Percentiles rank a stretch among this genome's conserved stretches.
Evolutionary conservation across 2,888 invertebrate species (phyloP).

Genomic region (Autographa gamma): DNA sequence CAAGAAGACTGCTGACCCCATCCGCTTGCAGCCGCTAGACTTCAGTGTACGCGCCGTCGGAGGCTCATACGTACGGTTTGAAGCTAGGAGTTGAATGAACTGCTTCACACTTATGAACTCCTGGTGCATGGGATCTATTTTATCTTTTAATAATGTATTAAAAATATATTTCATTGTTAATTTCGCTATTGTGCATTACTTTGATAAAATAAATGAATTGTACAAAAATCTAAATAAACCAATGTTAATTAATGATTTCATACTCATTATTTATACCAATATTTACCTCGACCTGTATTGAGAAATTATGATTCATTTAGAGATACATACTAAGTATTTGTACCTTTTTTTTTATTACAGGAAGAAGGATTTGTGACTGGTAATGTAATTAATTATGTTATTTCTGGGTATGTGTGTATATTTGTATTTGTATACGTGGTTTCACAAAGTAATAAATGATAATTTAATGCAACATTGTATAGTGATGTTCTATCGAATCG

Average conservation of each 20-base stretch:
- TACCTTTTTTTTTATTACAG: too few relatives aligned
- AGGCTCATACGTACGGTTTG: constrained; percentile 69
- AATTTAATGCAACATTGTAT: constrained; percentile 35
- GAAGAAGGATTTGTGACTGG: too few relatives aligned
- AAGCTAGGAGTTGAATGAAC: constrained; percentile 7
- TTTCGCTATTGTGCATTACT: too few relatives aligned
- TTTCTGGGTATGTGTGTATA: neutral
- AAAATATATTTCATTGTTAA: too few relatives aligned
- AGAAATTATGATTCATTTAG: too few relatives aligned
- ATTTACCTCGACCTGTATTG: too few relatives aligned
- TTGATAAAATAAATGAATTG: too few relatives aligned
- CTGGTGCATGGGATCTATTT: neutral
- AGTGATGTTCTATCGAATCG: constrained; percentile 62
- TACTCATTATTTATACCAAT: too few relatives aligned
- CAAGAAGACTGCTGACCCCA: constrained; percentile 72
- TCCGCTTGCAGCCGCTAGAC: constrained; percentile 59
- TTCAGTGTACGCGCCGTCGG: constrained; percentile 65
- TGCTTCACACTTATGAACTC: neutral
- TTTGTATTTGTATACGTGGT: neutral
- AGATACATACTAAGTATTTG: too few relatives aligned
- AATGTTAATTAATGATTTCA: too few relatives aligned
- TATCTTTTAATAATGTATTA: neutral
- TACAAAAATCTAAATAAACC: too few relatives aligned
- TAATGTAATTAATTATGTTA: too few relatives aligned
- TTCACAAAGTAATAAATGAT: constrained; percentile 24